These are phyloP conservation scores for Leptopilina clavipes DNA, from an alignment of 1,140 invertebrate species.

Conservation along the genomic window DNA sequence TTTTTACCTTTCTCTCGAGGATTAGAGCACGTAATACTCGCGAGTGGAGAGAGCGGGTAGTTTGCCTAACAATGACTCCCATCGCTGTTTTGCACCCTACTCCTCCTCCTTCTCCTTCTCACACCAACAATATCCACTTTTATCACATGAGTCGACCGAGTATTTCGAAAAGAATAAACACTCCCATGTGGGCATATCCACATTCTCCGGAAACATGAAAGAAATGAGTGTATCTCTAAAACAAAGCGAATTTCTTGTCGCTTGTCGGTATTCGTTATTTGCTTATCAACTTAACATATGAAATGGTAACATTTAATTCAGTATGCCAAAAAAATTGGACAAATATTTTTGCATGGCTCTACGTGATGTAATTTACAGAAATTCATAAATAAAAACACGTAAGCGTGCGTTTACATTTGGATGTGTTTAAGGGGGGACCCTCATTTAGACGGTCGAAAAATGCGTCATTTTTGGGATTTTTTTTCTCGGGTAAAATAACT, in stretches of 20 bases:
- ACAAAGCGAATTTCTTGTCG: background rate
- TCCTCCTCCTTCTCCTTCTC: background rate
- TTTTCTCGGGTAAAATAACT: too few species aligned
- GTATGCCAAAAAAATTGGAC: background rate
- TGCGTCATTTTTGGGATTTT: too few species aligned
- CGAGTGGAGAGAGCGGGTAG: constrained; percentile 61
- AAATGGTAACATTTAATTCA: background rate
- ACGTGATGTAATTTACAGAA: too few species aligned
- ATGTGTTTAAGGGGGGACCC: too few species aligned
- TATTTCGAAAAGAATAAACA: constrained; percentile 38
- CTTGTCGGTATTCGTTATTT: background rate
- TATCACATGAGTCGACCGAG: constrained; percentile 23
- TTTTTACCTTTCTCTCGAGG: constrained; percentile 51
- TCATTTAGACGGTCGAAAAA: too few species aligned
- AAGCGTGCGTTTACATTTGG: too few species aligned
- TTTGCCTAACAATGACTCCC: constrained; percentile 66
- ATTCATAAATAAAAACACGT: too few species aligned
- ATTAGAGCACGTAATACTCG: constrained; percentile 64
- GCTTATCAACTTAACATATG: background rate
- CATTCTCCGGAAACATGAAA: background rate
- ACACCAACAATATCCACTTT: constrained; percentile 26
- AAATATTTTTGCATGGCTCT: too few species aligned
- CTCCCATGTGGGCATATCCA: constrained; percentile 1
- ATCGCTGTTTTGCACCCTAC: constrained; percentile 23
- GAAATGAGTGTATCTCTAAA: background rate